A percentile compares a stretch with the other conserved stretches of the same genome.
Evolutionary conservation across 2,113 vertebrate species (phyloP).

Genomic region (Urocynchramus pylzowi): DNA sequence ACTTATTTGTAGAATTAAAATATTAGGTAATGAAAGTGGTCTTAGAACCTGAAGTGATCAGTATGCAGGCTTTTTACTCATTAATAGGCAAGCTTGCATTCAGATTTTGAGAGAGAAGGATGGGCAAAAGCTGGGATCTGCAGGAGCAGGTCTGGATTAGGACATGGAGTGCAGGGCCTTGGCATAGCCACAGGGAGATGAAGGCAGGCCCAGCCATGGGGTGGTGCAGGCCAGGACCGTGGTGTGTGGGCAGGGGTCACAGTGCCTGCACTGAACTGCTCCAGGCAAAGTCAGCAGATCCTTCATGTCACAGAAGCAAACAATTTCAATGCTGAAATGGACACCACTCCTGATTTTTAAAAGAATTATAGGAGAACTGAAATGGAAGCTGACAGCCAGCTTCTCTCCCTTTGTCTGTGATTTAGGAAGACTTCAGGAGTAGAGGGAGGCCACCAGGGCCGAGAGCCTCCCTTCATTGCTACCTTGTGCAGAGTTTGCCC

Average conservation of each 20-base stretch:
- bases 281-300: neutral
- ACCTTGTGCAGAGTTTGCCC: neutral
- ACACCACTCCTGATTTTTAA: neutral
- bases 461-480: neutral
- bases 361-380: neutral
- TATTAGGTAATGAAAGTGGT: neutral
- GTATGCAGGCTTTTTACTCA: neutral
- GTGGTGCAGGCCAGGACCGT: neutral
- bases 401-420: neutral
- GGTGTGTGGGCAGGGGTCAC: fast-evolving
- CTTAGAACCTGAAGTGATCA: neutral
- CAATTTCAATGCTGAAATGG: neutral
- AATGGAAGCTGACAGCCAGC: neutral
- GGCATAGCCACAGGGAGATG: neutral
- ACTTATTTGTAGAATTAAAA: neutral
- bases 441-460: neutral
- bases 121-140: neutral
- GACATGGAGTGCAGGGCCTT: neutral
- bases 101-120: neutral
- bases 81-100: neutral
- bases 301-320: neutral
- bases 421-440: neutral
- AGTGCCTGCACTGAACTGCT: neutral
- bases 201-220: neutral
- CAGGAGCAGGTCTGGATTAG: neutral